A percentile compares a stretch with the other conserved stretches of the same genome.
Conservation (phyloP, 2,888 invertebrate genomes). For the Eudemis profundana region DNA sequence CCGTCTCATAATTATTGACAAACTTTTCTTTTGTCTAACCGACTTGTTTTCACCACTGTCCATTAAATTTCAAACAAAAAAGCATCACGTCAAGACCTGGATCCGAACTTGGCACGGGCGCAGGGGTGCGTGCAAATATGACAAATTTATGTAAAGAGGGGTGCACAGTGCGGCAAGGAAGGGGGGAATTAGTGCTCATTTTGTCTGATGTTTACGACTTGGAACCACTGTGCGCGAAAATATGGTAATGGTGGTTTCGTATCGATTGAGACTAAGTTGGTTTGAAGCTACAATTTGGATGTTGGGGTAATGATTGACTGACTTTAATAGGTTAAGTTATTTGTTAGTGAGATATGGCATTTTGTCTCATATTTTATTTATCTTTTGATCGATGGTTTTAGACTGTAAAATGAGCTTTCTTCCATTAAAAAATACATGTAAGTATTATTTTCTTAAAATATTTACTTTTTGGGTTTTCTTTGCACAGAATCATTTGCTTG, state of each 20-base stretch:
- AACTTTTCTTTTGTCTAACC: neutral
- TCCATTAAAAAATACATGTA: too few species aligned
- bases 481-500: too few species aligned
- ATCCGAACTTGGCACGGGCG: conserved; percentile 67
- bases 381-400: too few species aligned
- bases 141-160: conserved; percentile 81
- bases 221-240: conserved; percentile 67
- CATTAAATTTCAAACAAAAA: neutral
- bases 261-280: conserved; percentile 57
- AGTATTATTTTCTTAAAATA: too few species aligned
- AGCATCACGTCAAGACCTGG: conserved; percentile 20
- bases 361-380: neutral
- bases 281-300: neutral
- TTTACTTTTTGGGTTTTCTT: too few species aligned
- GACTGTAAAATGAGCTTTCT: neutral
- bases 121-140: conserved; percentile 78
- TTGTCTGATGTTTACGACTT: conserved; percentile 77
- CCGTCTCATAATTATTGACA: too few species aligned
- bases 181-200: conserved; percentile 81
- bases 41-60: neutral
- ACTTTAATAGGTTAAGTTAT: conserved; percentile 15
- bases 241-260: conserved; percentile 69
- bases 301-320: conserved; percentile 6
- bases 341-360: neutral
- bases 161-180: conserved; percentile 65